These are phyloP conservation scores for Tragelaphus imberbis DNA, from an alignment of 2,113 vertebrate species.

Conservation along the genomic window DNA sequence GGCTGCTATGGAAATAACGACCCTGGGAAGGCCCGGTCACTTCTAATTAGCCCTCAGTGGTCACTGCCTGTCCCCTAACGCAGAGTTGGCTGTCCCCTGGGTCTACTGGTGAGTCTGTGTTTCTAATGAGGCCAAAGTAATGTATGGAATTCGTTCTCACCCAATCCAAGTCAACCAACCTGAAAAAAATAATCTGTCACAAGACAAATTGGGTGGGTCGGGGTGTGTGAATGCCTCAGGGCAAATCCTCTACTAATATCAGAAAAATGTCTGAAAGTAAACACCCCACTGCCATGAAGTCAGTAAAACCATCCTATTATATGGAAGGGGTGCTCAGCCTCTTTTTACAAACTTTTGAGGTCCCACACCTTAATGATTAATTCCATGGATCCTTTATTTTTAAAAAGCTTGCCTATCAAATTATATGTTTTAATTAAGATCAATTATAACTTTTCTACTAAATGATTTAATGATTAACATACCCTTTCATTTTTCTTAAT, in stretches of 20 bases:
- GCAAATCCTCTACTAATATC: neutral
- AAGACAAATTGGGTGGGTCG: neutral
- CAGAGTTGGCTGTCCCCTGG: neutral
- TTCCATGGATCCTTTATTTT: neutral
- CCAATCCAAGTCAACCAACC: neutral
- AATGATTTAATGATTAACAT: neutral
- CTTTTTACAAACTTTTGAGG: neutral
- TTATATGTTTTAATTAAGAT: neutral
- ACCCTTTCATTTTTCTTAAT: neutral
- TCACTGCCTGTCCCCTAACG: neutral
- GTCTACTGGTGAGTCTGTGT: neutral
- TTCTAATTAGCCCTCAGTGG: neutral
- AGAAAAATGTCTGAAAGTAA: neutral
- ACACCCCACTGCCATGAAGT: neutral
- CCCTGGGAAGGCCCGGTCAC: neutral
- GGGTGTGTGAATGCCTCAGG: neutral
- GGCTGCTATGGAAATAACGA: neutral
- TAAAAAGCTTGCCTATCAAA: constrained; percentile 1
- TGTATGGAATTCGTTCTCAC: neutral
- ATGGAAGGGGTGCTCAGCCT: neutral
- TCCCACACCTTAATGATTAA: neutral
- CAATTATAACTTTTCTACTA: neutral
- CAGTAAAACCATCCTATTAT: neutral
- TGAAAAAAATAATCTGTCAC: neutral
- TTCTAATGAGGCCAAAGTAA: neutral